Percentiles rank a stretch among this genome's conserved stretches.
Evolutionary conservation across 2,888 invertebrate genomes (phyloP).

Genomic region (Dryobota labecula): DNA sequence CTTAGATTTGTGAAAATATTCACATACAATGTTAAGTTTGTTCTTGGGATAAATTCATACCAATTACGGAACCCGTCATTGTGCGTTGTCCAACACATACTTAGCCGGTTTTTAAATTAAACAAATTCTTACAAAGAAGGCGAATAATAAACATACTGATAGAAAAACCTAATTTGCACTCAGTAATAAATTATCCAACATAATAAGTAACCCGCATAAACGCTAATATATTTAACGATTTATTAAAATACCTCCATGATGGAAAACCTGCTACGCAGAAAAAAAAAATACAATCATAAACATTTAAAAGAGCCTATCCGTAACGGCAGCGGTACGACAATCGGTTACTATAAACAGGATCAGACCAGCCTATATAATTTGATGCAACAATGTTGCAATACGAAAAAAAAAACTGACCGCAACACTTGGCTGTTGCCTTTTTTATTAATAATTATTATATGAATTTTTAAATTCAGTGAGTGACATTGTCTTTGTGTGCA

Average conservation of each 20-base stretch:
- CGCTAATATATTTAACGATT: slow-evolving; percentile 57
- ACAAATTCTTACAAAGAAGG: not conserved
- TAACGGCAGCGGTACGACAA: slow-evolving; percentile 57
- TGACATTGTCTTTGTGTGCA: slow-evolving; percentile 47
- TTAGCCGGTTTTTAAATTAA: not conserved
- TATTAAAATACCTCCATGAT: slow-evolving; percentile 62
- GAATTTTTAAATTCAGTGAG: slow-evolving; percentile 62
- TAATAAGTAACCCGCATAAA: slow-evolving; percentile 55
- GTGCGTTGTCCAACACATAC: no score
- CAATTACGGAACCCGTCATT: no score
- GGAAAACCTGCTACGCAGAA: slow-evolving; percentile 49
- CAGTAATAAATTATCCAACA: slow-evolving; percentile 42
- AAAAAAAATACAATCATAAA: slow-evolving; percentile 49
- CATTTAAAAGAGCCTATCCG: slow-evolving; percentile 52
- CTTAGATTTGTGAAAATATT: no score
- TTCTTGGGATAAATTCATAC: no score
- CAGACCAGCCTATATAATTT: slow-evolving; percentile 49
- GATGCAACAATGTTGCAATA: slow-evolving; percentile 68
- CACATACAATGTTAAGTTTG: no score
- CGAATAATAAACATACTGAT: not conserved
- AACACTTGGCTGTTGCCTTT: slow-evolving; percentile 61
- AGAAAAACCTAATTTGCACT: slow-evolving; percentile 30
- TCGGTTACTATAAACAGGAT: slow-evolving; percentile 51
- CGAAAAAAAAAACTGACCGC: slow-evolving; percentile 61
- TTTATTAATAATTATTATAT: slow-evolving; percentile 69